phyloP scores from a whole-genome alignment of 2,888 invertebrate genomes.

The Plebejus melissa region DNA sequence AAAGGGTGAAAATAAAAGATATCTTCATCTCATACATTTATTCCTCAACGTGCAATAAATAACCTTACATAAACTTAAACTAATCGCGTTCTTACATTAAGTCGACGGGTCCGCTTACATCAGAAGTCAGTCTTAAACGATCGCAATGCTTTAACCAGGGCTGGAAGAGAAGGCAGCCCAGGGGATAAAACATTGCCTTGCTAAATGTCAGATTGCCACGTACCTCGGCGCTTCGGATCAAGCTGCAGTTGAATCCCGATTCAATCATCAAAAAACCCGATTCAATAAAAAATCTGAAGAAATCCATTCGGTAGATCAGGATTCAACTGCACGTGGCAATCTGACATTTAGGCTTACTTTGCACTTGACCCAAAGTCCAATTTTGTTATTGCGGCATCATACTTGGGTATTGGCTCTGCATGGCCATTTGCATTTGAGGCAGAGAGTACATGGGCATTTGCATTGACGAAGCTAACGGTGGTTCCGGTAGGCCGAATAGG shows the following conservation, averaged over 20 bases:
- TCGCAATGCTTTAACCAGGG: conserved; percentile 55
- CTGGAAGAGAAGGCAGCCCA: conserved; percentile 46
- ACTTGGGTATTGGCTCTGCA: conserved; percentile 42
- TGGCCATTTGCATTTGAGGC: conserved; percentile 60
- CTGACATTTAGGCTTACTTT: conserved; percentile 69
- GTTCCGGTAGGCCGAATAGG: conserved; percentile 68
- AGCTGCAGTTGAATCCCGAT: conserved; percentile 29
- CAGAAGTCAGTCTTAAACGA: conserved; percentile 63
- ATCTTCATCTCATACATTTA: conserved; percentile 33
- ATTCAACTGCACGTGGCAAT: conserved; percentile 53
- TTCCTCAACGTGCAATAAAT: conserved; percentile 66
- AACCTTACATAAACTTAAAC: conserved; percentile 68
- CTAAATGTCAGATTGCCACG: conserved; percentile 77
- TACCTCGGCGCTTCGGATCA: conserved; percentile 35
- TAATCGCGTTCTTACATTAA: conserved; percentile 50
- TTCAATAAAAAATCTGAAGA: conserved; percentile 34
- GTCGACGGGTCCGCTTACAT: conserved; percentile 73
- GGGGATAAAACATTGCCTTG: conserved; percentile 63
- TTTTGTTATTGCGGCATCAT: conserved; percentile 64
- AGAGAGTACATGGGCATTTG: conserved; percentile 70
- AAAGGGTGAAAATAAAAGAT: conserved; percentile 18
- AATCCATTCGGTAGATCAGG: background rate
- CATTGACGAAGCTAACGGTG: conserved; percentile 67
- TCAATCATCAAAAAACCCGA: conserved; percentile 20
- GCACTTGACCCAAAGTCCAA: conserved; percentile 74